These are phyloP conservation scores for Cyprinella venusta DNA, from an alignment of 2,797 vertebrate species.

Conservation along the genomic window DNA sequence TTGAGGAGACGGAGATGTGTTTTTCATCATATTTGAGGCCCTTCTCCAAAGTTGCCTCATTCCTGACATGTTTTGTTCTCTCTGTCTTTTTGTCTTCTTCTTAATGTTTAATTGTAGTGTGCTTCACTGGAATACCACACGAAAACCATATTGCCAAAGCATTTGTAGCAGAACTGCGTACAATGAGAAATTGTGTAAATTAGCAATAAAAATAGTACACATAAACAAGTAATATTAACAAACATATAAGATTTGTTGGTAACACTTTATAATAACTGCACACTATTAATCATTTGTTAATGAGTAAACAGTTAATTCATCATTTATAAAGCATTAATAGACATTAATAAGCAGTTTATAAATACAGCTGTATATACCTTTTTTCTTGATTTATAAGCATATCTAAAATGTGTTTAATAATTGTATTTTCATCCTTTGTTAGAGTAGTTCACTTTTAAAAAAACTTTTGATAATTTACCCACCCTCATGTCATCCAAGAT, in stretches of 20 bases:
- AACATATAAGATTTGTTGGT: background rate
- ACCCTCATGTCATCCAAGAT: no score
- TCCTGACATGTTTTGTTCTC: slow-evolving; percentile 45
- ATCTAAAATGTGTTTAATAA: no score
- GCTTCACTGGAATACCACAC: background rate
- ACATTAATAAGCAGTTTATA: no score
- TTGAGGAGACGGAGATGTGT: slow-evolving; percentile 36
- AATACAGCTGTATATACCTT: no score
- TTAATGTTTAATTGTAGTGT: background rate
- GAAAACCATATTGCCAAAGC: background rate
- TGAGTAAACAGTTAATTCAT: no score
- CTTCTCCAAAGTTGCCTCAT: slow-evolving; percentile 51
- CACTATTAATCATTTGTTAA: no score
- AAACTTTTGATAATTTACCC: no score
- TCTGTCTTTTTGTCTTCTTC: background rate
- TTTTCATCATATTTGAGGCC: slow-evolving; percentile 48
- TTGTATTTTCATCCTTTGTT: no score
- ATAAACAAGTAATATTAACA: background rate
- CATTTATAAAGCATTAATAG: no score
- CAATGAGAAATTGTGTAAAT: background rate
- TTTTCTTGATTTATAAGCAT: no score
- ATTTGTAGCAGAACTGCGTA: background rate
- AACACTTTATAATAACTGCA: no score
- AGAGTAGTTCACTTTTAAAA: no score
- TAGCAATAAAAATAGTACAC: background rate